A percentile compares a stretch with the other conserved stretches of the same genome.
Evolutionary conservation across 2,113 vertebrate genomes (phyloP).

Genomic region (Aptenodytes forsteri): DNA sequence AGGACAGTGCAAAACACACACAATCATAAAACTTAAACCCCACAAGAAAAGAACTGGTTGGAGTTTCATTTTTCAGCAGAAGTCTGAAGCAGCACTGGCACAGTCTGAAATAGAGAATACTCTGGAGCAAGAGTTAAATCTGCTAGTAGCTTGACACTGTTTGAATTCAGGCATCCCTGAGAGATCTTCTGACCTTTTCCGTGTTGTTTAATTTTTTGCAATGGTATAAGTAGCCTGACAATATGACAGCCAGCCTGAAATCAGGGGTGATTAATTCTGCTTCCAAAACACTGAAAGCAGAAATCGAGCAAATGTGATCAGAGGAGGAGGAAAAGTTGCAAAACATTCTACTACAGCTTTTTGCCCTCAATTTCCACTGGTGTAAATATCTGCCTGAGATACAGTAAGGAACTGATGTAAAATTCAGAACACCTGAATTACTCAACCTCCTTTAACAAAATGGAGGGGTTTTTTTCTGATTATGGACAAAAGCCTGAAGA

Average conservation of each 20-base stretch:
- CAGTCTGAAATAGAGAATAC: not conserved
- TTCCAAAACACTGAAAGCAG: not conserved
- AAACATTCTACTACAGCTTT: not conserved
- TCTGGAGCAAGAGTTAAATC: not conserved
- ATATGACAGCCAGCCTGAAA: not conserved
- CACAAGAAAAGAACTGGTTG: rapidly evolving
- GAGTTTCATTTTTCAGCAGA: not conserved
- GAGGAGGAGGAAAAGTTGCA: not conserved
- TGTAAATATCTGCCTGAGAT: not conserved
- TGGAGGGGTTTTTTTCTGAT: not conserved
- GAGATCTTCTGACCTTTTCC: not conserved
- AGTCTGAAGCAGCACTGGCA: not conserved
- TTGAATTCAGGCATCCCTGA: not conserved
- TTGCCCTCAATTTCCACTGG: not conserved
- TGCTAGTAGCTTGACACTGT: not conserved
- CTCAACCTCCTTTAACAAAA: not conserved
- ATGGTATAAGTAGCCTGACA: not conserved
- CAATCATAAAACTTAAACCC: not conserved
- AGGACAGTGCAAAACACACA: not conserved
- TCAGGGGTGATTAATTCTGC: not conserved
- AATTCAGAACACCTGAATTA: not conserved
- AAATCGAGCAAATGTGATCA: not conserved
- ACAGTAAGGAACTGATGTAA: not conserved
- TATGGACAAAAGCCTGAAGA: not conserved
- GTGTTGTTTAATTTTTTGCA: not conserved